Percentiles rank a stretch among this genome's conserved stretches.
Evolutionary conservation across 2,888 invertebrate genomes (phyloP).

Genomic region (Andrena marginata): DNA sequence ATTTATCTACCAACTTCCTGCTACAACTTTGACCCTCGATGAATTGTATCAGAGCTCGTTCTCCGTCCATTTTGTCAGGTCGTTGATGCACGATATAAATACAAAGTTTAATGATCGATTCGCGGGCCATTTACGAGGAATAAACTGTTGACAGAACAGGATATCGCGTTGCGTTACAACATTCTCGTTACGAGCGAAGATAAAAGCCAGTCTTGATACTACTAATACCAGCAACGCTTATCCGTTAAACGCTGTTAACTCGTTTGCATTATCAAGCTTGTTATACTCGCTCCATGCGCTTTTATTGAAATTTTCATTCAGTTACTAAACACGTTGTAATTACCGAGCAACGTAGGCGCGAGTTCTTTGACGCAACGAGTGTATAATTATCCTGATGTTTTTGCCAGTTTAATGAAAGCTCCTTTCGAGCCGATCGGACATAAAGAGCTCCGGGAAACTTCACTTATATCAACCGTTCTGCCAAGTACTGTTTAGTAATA

Average conservation of each 20-base stretch:
- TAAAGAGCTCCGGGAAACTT: too few species aligned
- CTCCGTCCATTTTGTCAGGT: neutral
- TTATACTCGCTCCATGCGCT: neutral
- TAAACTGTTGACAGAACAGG: constrained; percentile 30
- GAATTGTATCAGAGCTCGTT: neutral
- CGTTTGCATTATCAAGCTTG: neutral
- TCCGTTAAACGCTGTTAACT: constrained; percentile 17
- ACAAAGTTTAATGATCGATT: constrained; percentile 40
- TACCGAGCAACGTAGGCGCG: neutral
- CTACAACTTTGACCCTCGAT: neutral
- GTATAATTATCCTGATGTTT: neutral
- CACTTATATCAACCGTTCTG: too few species aligned
- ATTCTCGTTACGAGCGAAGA: constrained; percentile 23
- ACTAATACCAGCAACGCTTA: neutral
- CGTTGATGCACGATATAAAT: constrained; percentile 17
- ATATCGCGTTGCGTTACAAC: constrained; percentile 19
- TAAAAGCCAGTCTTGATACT: constrained; percentile 27
- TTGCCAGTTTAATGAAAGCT: neutral
- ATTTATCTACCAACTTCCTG: neutral
- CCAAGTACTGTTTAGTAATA: too few species aligned
- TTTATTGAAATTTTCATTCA: neutral
- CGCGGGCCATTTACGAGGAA: constrained; percentile 42
- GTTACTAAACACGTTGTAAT: neutral
- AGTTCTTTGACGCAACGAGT: too few species aligned
- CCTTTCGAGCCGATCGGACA: neutral